A percentile compares a stretch with the other conserved stretches of the same genome.
Evolutionary conservation across 2,797 vertebrate species (phyloP).

Genomic region (Morelia viridis): DNA sequence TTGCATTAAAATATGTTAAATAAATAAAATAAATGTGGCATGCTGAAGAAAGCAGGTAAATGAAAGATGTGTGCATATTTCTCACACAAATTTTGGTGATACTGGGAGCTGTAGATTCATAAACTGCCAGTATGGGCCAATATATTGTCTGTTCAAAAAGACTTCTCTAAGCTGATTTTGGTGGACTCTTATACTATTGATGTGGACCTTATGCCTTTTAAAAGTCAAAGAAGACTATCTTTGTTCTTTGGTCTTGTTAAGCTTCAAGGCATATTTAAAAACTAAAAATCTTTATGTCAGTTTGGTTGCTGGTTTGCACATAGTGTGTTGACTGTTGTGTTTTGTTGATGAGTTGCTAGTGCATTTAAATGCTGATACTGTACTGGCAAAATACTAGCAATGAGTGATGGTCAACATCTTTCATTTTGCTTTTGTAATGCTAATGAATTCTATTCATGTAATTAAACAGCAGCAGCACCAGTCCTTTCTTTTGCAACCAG

Average conservation of each 20-base stretch:
- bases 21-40: not conserved
- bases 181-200: not conserved
- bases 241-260: not conserved
- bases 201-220: not conserved
- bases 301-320: not conserved
- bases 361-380: not conserved
- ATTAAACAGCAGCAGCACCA: not conserved
- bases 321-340: not conserved
- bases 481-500: not conserved
- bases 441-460: not conserved
- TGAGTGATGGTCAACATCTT: not conserved
- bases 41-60: not conserved
- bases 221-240: not conserved
- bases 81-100: not conserved
- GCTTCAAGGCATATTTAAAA: not conserved
- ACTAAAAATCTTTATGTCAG: not conserved
- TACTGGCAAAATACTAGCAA: not conserved
- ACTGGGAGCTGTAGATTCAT: not conserved
- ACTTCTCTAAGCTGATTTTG: not conserved
- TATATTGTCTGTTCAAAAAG: not conserved
- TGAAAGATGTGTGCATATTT: not conserved
- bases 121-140: not conserved
- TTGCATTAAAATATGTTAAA: not conserved
- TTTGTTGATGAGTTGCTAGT: not conserved
- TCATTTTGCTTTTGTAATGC: not conserved